phyloP scores from a whole-genome alignment of 2,888 invertebrate species.

The Himalopsyche japonica region DNA sequence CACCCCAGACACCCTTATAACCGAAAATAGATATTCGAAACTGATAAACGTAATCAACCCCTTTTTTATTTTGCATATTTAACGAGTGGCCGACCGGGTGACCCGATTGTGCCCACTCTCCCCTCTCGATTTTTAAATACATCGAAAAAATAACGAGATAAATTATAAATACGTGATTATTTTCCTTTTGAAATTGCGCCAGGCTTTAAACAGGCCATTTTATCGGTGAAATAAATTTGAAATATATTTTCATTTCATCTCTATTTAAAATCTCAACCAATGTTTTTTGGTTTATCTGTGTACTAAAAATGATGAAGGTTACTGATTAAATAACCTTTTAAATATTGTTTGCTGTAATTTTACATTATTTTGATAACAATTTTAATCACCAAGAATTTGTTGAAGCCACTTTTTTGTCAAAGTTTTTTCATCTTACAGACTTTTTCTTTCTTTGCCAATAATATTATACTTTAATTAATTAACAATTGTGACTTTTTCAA shows the following conservation, averaged over 20 bases:
- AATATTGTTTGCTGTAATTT: background rate
- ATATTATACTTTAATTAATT: no score
- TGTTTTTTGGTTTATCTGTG: background rate
- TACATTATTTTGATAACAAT: no score
- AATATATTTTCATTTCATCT: background rate
- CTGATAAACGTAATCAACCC: slow-evolving; percentile 37
- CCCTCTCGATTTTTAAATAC: background rate
- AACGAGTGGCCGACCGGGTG: background rate
- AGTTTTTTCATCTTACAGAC: no score
- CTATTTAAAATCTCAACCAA: background rate
- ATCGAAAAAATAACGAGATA: background rate
- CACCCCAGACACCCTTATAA: slow-evolving; percentile 7
- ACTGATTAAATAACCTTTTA: background rate
- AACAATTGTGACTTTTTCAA: no score
- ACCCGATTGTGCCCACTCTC: background rate
- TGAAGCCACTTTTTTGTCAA: no score
- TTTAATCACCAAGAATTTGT: no score
- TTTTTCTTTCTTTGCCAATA: no score
- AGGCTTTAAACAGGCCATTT: background rate
- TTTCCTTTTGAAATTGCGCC: background rate
- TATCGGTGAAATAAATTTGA: background rate
- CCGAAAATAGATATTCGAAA: slow-evolving; percentile 36
- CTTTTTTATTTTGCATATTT: slow-evolving; percentile 22
- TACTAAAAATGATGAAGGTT: background rate
- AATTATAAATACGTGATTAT: background rate